phyloP scores from a whole-genome alignment of 2,113 vertebrate genomes.

The Charadrius vociferus region DNA sequence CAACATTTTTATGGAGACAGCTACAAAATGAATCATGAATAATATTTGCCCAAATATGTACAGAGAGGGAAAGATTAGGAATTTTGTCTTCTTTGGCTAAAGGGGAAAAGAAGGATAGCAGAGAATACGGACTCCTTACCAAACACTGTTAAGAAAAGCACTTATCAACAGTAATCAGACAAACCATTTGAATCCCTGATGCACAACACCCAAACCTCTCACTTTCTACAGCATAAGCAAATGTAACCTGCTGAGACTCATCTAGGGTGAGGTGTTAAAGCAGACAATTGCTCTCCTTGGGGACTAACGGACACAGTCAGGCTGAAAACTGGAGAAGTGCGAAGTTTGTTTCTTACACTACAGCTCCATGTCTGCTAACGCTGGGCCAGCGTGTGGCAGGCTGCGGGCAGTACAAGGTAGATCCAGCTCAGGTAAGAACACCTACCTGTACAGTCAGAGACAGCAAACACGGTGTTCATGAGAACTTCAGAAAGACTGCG shows the following conservation, averaged over 20 bases:
- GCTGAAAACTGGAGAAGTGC: not conserved
- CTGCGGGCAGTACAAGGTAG: not conserved
- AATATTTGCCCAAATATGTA: not conserved
- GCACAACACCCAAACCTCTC: not conserved
- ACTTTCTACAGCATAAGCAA: not conserved
- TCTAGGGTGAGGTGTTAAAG: not conserved
- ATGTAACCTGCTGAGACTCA: not conserved
- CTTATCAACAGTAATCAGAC: not conserved
- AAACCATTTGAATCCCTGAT: not conserved
- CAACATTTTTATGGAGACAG: not conserved
- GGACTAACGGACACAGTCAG: not conserved
- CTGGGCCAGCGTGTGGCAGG: not conserved
- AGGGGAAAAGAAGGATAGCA: not conserved
- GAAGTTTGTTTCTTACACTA: not conserved
- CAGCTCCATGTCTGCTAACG: not conserved
- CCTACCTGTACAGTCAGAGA: not conserved
- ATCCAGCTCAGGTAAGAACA: not conserved
- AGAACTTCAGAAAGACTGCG: not conserved
- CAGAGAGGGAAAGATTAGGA: not conserved
- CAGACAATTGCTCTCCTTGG: not conserved
- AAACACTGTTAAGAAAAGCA: not conserved
- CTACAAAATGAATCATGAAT: not conserved
- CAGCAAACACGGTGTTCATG: fast-evolving
- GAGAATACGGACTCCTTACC: not conserved
- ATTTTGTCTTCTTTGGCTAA: not conserved